phyloP scores from a whole-genome alignment of 2,113 vertebrate genomes.

The Tamias sibiricus region DNA sequence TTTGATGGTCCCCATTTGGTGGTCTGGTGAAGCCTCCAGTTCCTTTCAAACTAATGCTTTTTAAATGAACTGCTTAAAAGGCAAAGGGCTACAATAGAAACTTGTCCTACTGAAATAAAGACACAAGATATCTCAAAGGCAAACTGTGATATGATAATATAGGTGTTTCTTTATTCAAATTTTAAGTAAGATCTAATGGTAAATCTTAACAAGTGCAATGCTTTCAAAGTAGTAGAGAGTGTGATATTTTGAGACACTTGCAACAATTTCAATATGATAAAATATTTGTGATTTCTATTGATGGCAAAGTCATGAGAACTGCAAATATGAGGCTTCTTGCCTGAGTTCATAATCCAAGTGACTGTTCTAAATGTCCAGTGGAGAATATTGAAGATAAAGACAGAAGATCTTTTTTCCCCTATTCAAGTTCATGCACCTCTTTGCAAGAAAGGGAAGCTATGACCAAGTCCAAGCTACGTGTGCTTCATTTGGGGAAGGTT shows the following conservation, averaged over 20 bases:
- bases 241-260: neutral
- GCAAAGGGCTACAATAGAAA: neutral
- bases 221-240: neutral
- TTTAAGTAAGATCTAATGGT: neutral
- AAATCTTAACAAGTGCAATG: neutral
- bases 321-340: no score
- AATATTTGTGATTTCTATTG: neutral
- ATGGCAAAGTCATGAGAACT: neutral
- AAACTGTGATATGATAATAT: fast-evolving
- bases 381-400: neutral
- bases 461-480: no score
- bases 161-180: neutral
- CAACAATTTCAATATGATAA: neutral
- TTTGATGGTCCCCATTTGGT: neutral
- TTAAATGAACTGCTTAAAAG: neutral
- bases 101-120: neutral
- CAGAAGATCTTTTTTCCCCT: neutral
- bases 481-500: neutral
- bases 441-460: neutral
- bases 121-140: neutral
- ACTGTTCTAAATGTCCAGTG: neutral
- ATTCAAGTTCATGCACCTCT: neutral
- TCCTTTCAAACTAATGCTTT: neutral
- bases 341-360: neutral
- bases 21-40: neutral